Evolutionary conservation across 2,113 vertebrate genomes (phyloP).

Genomic region (Colinus virginianus): DNA sequence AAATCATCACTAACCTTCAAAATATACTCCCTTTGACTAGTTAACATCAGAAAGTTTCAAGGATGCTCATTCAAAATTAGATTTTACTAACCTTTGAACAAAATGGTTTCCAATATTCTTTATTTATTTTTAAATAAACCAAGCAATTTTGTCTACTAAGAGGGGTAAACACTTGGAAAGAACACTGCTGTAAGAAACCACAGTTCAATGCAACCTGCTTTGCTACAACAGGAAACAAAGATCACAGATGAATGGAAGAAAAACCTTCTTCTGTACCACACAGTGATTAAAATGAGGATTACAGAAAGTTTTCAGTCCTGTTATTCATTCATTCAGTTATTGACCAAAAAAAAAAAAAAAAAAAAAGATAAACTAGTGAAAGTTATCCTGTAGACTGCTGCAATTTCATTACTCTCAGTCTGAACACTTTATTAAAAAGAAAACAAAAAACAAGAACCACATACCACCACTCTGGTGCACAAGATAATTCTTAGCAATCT

Average conservation of each 20-base stretch:
- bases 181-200: background rate
- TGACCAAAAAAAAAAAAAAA: background rate
- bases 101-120: background rate
- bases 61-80: background rate
- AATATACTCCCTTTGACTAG: background rate
- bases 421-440: background rate
- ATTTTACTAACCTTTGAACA: background rate
- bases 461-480: background rate
- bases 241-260: background rate
- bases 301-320: background rate
- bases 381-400: background rate
- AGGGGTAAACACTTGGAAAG: background rate
- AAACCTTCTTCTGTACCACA: background rate
- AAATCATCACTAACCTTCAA: background rate
- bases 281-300: background rate
- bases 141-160: background rate
- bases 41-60: background rate
- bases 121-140: background rate
- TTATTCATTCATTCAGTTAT: background rate
- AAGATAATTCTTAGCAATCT: background rate
- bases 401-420: background rate
- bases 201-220: background rate
- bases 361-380: background rate
- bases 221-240: background rate
- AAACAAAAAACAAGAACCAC: rapidly evolving